phyloP scores from a whole-genome alignment of 2,113 vertebrate species.

The Heliornis fulica region DNA sequence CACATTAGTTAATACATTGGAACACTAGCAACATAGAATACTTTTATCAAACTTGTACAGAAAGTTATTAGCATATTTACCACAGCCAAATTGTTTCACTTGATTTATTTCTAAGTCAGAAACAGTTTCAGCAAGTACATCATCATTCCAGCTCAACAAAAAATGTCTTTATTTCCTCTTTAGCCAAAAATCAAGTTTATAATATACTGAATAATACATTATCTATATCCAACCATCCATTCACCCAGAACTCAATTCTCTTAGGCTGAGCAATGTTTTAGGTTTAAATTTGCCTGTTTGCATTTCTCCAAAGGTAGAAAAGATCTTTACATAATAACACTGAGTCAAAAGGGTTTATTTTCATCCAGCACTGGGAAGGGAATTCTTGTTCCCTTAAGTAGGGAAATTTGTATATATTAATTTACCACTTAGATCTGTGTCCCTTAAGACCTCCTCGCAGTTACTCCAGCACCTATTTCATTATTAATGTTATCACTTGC shows the following conservation, averaged over 20 bases:
- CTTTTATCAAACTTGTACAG: constrained; percentile 38
- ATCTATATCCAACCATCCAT: constrained; percentile 11
- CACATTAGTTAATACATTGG: constrained; percentile 24
- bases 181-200: constrained; percentile 3
- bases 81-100: background rate
- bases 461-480: background rate
- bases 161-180: background rate
- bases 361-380: background rate
- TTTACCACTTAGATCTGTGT: background rate
- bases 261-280: background rate
- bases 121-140: background rate
- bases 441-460: background rate
- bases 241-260: constrained; percentile 19
- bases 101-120: constrained; percentile 36
- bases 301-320: constrained; percentile 1
- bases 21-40: background rate
- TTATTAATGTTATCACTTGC: background rate
- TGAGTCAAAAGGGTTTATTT: background rate
- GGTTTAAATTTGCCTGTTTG: background rate
- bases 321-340: background rate
- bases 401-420: constrained; percentile 14
- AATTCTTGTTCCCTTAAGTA: background rate
- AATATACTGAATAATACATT: constrained; percentile 39
- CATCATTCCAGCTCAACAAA: background rate
- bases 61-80: constrained; percentile 37